Evolutionary conservation across 2,888 invertebrate species (phyloP).

Genomic region (Euzetes globulus): DNA sequence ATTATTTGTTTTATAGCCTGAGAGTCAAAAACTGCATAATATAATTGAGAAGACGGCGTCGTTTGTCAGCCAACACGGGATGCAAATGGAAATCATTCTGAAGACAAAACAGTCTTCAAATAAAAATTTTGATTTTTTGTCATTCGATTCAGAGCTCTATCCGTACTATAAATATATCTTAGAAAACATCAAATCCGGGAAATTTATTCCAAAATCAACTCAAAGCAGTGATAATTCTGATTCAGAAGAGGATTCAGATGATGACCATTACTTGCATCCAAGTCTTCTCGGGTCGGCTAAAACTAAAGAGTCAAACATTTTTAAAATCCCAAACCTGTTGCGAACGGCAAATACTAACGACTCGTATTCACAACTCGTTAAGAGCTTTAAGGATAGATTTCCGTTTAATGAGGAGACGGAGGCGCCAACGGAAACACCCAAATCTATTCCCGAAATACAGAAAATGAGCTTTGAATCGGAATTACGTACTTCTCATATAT

Average conservation of each 20-base stretch:
- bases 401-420: constrained; percentile 42
- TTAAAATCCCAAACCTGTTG: constrained; percentile 36
- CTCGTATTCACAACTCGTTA: constrained; percentile 77
- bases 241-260: constrained; percentile 43
- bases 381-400: constrained; percentile 65
- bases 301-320: background rate
- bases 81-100: constrained; percentile 96
- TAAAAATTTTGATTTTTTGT: constrained; percentile 84
- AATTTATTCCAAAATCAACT: constrained; percentile 44
- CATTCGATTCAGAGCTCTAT: constrained; percentile 72
- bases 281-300: constrained; percentile 53
- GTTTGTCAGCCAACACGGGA: constrained; percentile 65
- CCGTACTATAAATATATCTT: constrained; percentile 72
- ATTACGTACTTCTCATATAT: background rate
- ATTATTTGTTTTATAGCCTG: constrained; percentile 58
- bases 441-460: background rate
- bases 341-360: constrained; percentile 55
- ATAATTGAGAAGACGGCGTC: constrained; percentile 80
- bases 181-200: constrained; percentile 47
- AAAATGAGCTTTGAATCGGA: background rate
- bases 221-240: constrained; percentile 44
- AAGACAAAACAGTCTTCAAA: constrained; percentile 94
- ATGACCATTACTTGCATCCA: constrained; percentile 66
- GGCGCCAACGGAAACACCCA: background rate
- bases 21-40: constrained; percentile 74